phyloP scores from a whole-genome alignment of 2,113 vertebrate species.

The Steatornis caripensis region DNA sequence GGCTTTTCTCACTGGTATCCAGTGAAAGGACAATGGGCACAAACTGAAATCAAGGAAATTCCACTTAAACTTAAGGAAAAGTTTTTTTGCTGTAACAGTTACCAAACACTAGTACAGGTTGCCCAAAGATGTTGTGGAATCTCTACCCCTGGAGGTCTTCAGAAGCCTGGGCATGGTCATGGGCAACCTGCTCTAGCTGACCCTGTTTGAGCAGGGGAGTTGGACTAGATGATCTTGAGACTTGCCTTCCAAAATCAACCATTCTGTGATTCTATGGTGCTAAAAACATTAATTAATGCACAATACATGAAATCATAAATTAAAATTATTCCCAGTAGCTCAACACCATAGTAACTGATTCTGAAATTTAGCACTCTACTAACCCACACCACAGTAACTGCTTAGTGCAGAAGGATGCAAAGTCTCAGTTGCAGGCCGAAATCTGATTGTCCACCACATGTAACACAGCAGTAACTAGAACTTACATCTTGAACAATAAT shows the following conservation, averaged over 20 bases:
- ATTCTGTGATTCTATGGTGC: neutral
- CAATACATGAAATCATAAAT: neutral
- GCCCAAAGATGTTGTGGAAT: neutral
- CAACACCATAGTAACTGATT: neutral
- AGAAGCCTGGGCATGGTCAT: neutral
- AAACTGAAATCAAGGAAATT: neutral
- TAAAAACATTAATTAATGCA: neutral
- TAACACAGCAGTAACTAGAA: neutral
- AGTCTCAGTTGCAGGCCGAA: neutral
- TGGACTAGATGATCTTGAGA: neutral
- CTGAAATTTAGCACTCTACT: neutral
- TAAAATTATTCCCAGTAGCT: neutral
- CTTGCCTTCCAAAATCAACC: neutral
- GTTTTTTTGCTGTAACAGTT: neutral
- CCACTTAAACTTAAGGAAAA: neutral
- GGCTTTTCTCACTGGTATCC: neutral
- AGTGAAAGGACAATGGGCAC: neutral
- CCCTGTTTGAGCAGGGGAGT: neutral
- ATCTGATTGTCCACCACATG: neutral
- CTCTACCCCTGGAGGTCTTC: neutral
- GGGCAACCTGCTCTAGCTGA: neutral
- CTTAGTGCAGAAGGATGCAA: neutral
- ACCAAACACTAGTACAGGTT: neutral
- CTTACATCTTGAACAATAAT: neutral
- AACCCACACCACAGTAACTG: neutral